phyloP scores from a whole-genome alignment of 2,113 vertebrate genomes.

The Phylloscopus whistleri region DNA sequence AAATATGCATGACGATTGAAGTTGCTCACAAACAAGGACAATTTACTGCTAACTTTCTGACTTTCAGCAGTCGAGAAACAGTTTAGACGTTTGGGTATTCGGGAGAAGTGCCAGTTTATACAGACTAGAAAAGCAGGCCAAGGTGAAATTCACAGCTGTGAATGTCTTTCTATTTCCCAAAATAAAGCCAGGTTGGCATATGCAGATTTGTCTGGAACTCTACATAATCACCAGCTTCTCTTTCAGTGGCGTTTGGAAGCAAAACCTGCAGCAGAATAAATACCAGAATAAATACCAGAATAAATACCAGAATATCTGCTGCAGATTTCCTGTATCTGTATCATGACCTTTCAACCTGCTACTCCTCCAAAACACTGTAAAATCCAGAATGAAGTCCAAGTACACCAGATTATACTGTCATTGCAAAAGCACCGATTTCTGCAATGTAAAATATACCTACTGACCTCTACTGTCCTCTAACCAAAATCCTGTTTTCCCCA shows the following conservation, averaged over 20 bases:
- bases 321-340: not conserved
- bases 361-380: not conserved
- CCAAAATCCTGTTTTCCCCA: not conserved
- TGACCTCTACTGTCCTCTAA: not conserved
- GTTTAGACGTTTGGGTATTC: not conserved
- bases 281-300: not conserved
- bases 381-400: not conserved
- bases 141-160: not conserved
- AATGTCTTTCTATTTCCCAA: not conserved
- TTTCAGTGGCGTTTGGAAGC: not conserved
- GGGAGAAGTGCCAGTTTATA: not conserved
- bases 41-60: not conserved
- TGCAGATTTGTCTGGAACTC: not conserved
- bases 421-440: not conserved
- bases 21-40: not conserved
- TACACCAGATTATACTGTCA: not conserved
- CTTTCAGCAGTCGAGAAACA: not conserved
- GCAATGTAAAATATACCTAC: not conserved
- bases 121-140: not conserved
- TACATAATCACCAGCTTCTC: not conserved
- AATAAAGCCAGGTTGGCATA: not conserved
- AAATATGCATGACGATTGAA: not conserved
- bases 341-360: not conserved
- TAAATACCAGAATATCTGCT: not conserved
- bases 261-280: not conserved